phyloP scores from a whole-genome alignment of 2,113 vertebrate genomes.

The Phocoena phocoena region DNA sequence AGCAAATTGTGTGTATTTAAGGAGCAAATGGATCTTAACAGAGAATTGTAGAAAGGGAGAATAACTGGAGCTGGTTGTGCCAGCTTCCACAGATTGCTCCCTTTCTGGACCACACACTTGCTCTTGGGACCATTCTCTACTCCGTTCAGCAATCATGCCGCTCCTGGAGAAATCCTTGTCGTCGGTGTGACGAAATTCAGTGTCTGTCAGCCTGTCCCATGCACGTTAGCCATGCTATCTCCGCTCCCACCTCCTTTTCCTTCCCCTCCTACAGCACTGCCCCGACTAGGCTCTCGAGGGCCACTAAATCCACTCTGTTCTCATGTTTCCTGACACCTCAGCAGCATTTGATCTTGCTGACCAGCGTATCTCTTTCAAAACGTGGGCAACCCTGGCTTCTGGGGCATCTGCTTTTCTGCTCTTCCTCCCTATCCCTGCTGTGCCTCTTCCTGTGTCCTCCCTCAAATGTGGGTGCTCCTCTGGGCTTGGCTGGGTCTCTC shows the following conservation, averaged over 20 bases:
- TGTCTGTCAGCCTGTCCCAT: neutral
- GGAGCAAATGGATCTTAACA: neutral
- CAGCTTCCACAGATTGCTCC: neutral
- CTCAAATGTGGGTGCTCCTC: neutral
- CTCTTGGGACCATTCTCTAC: neutral
- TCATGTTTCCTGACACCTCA: neutral
- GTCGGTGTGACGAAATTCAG: neutral
- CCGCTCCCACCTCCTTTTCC: neutral
- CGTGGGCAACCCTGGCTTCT: neutral
- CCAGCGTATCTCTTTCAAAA: neutral
- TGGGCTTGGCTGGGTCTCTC: neutral
- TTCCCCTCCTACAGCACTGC: neutral
- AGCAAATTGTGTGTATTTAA: neutral
- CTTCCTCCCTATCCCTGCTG: neutral
- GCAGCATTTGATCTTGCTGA: neutral
- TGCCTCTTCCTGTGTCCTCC: neutral
- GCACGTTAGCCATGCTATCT: neutral
- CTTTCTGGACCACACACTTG: neutral
- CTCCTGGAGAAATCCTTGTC: neutral
- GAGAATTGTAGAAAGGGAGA: neutral
- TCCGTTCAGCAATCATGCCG: neutral
- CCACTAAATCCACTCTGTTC: neutral
- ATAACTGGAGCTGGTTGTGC: neutral
- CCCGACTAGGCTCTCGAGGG: neutral
- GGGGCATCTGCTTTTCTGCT: neutral